Conservation (phyloP, 2,797 vertebrate genomes). For the Melanotaenia boesemani region DNA sequence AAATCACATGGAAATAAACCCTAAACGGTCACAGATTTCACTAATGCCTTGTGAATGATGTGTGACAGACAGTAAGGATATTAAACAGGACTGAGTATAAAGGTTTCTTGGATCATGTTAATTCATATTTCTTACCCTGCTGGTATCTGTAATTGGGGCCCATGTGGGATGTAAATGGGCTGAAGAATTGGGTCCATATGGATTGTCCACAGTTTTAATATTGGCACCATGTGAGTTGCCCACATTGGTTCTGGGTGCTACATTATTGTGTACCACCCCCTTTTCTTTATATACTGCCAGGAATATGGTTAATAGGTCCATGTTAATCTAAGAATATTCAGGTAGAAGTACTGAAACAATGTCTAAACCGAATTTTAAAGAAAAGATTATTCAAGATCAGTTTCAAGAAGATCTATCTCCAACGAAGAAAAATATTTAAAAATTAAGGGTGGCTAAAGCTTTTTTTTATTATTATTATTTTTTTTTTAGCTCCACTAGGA, state of each 20-base stretch:
- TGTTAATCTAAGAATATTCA: not conserved
- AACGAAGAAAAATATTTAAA: not conserved
- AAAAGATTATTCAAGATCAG: not conserved
- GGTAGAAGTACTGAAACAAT: too few species aligned
- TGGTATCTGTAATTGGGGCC: not conserved
- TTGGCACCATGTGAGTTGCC: not conserved
- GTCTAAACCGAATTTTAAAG: not conserved
- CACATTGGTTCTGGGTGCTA: too few species aligned
- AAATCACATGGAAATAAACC: conserved; percentile 3
- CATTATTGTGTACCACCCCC: not conserved
- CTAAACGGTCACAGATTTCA: not conserved
- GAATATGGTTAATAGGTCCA: not conserved
- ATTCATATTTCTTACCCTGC: not conserved
- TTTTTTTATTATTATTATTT: too few species aligned
- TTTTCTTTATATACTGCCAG: not conserved
- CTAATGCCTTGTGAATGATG: not conserved
- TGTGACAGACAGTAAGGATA: not conserved
- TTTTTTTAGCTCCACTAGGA: not conserved
- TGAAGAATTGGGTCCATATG: not conserved
- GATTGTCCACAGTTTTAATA: not conserved
- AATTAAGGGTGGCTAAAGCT: not conserved
- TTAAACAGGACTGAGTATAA: not conserved
- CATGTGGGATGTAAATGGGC: not conserved
- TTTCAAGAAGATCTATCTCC: not conserved
- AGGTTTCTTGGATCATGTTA: not conserved